phyloP scores from a whole-genome alignment of 2,113 vertebrate genomes.

The Pogona vitticeps region DNA sequence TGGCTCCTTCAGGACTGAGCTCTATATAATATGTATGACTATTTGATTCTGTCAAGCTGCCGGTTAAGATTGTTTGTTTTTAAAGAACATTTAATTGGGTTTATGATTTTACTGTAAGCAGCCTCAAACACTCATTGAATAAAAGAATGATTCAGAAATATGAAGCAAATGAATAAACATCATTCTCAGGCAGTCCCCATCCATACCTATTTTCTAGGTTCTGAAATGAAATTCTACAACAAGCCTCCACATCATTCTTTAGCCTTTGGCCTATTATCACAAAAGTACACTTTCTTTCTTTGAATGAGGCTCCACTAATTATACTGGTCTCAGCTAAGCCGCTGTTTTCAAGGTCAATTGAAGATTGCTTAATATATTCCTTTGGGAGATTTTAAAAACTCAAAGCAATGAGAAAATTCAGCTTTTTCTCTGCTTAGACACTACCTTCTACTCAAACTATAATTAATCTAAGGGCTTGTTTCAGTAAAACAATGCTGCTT shows the following conservation, averaged over 20 bases:
- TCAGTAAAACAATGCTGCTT: not conserved
- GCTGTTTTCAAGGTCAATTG: slow-evolving; percentile 2
- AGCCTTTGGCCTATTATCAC: not conserved
- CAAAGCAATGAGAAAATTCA: not conserved
- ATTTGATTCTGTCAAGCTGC: too few relatives aligned
- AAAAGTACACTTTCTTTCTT: not conserved
- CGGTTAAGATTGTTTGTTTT: not conserved
- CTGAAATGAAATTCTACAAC: not conserved
- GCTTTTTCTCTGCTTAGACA: not conserved
- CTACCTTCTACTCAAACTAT: not conserved
- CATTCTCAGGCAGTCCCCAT: not conserved
- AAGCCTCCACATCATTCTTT: not conserved
- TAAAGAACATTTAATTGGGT: not conserved
- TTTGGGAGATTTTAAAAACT: not conserved
- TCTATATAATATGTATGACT: too few relatives aligned
- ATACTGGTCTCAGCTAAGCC: not conserved
- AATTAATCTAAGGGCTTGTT: not conserved
- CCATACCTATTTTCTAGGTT: not conserved
- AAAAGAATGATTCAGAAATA: not conserved
- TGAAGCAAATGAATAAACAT: too few relatives aligned
- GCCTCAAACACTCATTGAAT: not conserved
- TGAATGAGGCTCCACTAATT: slow-evolving; percentile 1
- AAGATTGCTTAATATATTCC: slow-evolving; percentile 11
- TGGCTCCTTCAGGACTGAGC: not conserved
- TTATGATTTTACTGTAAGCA: not conserved